A percentile compares a stretch with the other conserved stretches of the same genome.
Conservation (phyloP, 2,888 invertebrate genomes). For the Synergus gifuensis region DNA sequence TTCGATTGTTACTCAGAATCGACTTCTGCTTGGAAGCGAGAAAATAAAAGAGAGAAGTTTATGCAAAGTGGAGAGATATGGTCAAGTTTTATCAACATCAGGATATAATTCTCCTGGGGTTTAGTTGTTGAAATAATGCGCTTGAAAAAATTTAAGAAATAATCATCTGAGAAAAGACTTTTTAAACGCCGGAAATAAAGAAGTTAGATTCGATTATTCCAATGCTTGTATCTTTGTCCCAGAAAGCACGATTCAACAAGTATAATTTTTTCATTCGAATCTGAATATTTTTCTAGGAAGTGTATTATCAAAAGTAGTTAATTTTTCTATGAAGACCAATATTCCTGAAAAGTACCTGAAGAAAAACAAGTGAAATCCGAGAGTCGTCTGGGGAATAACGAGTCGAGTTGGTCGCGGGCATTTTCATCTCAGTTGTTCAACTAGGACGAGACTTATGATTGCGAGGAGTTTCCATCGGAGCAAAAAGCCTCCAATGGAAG, state of each 20-base stretch:
- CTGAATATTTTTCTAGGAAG: not conserved
- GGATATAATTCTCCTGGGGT: not conserved
- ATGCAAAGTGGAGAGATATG: not conserved
- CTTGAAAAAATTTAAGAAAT: not conserved
- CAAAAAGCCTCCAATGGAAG: conserved; percentile 57
- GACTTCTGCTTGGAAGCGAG: not conserved
- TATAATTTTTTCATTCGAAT: not conserved
- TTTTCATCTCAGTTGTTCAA: conserved; percentile 60
- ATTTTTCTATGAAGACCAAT: not conserved
- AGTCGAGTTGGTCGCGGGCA: conserved; percentile 38
- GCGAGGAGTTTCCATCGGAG: conserved; percentile 58
- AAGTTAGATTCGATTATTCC: too few relatives aligned
- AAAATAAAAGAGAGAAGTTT: not conserved
- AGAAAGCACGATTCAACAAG: too few relatives aligned
- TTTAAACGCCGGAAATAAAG: too few relatives aligned
- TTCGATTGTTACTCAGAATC: conserved; percentile 6
- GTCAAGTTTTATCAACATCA: not conserved
- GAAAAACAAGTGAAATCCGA: conserved; percentile 6
- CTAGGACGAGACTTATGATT: conserved; percentile 66
- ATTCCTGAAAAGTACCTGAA: conserved; percentile 8
- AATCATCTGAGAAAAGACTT: too few relatives aligned
- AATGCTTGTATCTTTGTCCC: too few relatives aligned
- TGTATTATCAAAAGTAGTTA: not conserved
- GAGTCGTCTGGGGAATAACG: conserved; percentile 50
- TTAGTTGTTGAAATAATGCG: not conserved